Evolutionary conservation across 2,888 invertebrate genomes (phyloP), one percentile per base, ranked within the genome.

Genomic region (Iphiclides podalirius): DNA sequence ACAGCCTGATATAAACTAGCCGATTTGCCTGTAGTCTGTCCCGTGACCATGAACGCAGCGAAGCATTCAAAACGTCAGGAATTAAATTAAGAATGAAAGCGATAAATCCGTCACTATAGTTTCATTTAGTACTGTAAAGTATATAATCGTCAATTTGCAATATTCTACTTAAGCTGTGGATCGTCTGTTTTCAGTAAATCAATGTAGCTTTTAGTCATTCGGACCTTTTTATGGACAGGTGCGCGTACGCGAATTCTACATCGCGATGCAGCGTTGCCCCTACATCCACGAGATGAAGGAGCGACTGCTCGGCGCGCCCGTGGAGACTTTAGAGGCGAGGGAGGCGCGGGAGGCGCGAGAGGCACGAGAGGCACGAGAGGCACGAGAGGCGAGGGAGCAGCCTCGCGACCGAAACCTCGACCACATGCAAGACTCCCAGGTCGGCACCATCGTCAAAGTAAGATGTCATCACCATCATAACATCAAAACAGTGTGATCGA

Each of bases 251-350:
- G 86, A 85, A 77, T 87, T 86, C 68, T 79, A 79, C 79, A 89
- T 90, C 90, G 92, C 91, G 85, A 94, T 94, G 94, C 94, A 94
- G 91, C 93, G 95, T 89, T 96, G 95, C 90, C 96, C 96, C 72
- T 96, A 96, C 90, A 93, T 96, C 87, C 95, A 95, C 91, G 96
- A 96, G 92, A 96, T 96, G 96, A 95, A 95, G 90, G 95, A 96
- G 92, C 94, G 96, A 73, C 90, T 96, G 87, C 91, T 96, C 67
- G 94, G 94, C 72, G 92, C 93, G 72, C 90, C 91, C 37, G 90
- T 90, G 52, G 91, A 92, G 4, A 45, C 44, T n/a, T 35, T 45
- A n/a, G 59, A 92, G 93, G 76, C 91, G 76, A 91, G 91, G 74
- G 80, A 91, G 71, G 59, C 72, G 77, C 53, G 70, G 75, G 55